A percentile compares a stretch with the other conserved stretches of the same genome.
Conservation (phyloP, 2,888 invertebrate species). For the Drosophila fungiperda region DNA sequence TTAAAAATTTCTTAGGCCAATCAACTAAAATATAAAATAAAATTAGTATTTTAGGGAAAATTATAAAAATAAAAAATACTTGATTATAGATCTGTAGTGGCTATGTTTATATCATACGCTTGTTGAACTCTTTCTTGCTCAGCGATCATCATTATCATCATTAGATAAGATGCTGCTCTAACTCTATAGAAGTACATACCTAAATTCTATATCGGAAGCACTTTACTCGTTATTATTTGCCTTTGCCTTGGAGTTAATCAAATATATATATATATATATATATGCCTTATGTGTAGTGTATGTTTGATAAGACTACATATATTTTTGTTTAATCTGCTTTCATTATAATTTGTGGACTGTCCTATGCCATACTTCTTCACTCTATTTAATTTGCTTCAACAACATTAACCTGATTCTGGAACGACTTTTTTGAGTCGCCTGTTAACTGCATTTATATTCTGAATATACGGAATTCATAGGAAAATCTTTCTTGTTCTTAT, state of each 20-base stretch:
- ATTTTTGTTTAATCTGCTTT: constrained; percentile 17
- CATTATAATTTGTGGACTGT: constrained; percentile 18
- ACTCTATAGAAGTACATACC: constrained; percentile 52
- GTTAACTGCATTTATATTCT: constrained; percentile 66
- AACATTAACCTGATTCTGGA: constrained; percentile 59
- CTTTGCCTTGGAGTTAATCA: constrained; percentile 59
- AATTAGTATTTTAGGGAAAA: constrained; percentile 8
- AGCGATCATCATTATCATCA: constrained; percentile 20
- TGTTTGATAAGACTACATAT: constrained; percentile 13
- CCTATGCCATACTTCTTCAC: constrained; percentile 18
- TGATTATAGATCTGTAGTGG: constrained; percentile 11
- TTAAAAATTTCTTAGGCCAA: constrained; percentile 8
- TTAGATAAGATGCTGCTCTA: constrained; percentile 37
- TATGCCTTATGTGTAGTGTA: constrained; percentile 20
- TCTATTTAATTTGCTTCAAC: constrained; percentile 35
- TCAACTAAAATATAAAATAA: constrained; percentile 15
- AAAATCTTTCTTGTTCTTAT: constrained; percentile 12
- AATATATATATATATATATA: constrained; percentile 13
- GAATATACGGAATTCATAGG: constrained; percentile 47
- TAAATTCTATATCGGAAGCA: constrained; percentile 75
- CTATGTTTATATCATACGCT: constrained; percentile 22
- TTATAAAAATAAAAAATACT: constrained; percentile 6
- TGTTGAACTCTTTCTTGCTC: constrained; percentile 37
- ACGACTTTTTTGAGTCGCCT: constrained; percentile 44
- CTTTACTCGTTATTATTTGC: constrained; percentile 78